Base-by-base conservation (phyloP, 2,888 invertebrate species). In the Thymelicus lineola region DNA sequence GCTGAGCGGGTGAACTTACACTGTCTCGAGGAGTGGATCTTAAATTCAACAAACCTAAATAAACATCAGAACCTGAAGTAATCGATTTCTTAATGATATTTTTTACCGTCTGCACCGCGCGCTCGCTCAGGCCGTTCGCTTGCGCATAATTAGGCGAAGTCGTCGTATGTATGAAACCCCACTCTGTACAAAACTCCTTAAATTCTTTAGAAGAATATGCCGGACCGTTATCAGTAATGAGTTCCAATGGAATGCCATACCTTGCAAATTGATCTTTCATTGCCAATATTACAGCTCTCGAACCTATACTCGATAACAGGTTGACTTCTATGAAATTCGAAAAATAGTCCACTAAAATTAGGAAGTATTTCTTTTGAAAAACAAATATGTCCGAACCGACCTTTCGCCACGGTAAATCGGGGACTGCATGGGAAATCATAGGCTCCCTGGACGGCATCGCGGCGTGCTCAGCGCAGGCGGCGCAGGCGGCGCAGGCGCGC, bases 331-430 rank as follows among this genome's bases (percentile, higher is more conserved):
- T 61, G 50, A 67, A 77, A 14, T 75, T 74, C 12, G 74, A 77
- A 59, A 69, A 60, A 9, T 60, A 60, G 12, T 60, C 60, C 5
- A 58, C 58, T 9, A 58, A 20, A 15, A 58, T 36, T 3, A 58
- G n/a, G 36, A 36, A 58, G 3, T 74, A 70, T 72, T 74, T 74
- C 1, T 58, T 64, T 7, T 66, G 35, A 45, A 69, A 67, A 17
- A 74, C 50, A 64, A 79, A 75, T n/a, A 76, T 72, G 65, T 77
- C 76, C 0, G 73, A 62, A 9, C 73, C 76, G 0, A 79, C 50
- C 45, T 74, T 74, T 7, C 38, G 7, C 76, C 76, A 75, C 0
- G 75, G 76, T 10, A 73, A 6, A 0, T 50, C n/a, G 0, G 74
- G 74, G 7, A 74, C 36, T 3, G 50, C 2, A 35, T 66, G 62